Conservation (phyloP, 2,888 invertebrate genomes). For the Petrolisthes cinctipes region DNA sequence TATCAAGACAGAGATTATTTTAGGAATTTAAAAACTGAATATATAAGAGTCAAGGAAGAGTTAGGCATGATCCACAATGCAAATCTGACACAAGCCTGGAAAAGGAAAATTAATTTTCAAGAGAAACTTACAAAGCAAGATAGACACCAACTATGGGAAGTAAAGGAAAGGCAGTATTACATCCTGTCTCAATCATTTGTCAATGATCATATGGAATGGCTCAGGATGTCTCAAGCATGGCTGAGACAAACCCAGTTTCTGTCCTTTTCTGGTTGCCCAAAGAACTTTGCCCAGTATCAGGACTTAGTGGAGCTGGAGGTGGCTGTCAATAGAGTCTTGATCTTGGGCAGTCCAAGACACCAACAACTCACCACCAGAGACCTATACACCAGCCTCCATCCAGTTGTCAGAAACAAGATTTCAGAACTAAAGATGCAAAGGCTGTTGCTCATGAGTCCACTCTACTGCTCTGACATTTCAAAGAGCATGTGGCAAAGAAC, state of each 20-base stretch:
- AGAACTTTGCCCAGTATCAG: background rate
- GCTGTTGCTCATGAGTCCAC: conserved; percentile 19
- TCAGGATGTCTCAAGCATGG: background rate
- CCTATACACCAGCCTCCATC: background rate
- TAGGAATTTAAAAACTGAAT: background rate
- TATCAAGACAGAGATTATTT: background rate
- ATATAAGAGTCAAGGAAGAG: background rate
- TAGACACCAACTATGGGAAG: background rate
- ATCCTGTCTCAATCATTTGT: conserved; percentile 3
- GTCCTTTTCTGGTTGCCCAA: background rate
- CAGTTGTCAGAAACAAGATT: background rate
- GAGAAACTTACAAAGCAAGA: background rate
- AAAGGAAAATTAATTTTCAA: background rate
- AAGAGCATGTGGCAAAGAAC: background rate
- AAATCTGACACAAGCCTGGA: background rate
- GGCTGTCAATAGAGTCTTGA: background rate
- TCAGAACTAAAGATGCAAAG: background rate
- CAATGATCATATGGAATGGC: conserved; percentile 20
- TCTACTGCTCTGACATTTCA: background rate
- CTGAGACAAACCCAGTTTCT: background rate
- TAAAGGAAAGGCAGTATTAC: background rate
- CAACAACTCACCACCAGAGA: background rate
- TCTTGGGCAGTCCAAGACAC: background rate
- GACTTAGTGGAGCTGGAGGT: conserved; percentile 1
- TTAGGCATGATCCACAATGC: background rate